A percentile compares a stretch with the other conserved stretches of the same genome.
Evolutionary conservation across 37 sponge, comb jelly and placozoan species (phyloP).

Genomic region (Axinella damicornis): DNA sequence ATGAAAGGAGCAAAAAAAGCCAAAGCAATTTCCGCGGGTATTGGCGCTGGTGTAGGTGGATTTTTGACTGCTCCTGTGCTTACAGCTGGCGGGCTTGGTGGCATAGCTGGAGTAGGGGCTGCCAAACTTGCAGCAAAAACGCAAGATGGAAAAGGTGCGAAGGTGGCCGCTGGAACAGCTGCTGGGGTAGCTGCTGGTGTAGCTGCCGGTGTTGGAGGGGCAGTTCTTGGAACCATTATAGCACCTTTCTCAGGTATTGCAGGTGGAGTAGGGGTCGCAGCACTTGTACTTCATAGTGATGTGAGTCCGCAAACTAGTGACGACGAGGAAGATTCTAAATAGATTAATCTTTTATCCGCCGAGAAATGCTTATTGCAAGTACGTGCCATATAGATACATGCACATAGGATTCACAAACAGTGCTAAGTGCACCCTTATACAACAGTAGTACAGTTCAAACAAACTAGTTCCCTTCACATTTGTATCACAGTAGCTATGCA

Average conservation of each 20-base stretch:
- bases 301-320: not conserved
- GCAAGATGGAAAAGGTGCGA: not conserved
- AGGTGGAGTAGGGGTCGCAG: not conserved
- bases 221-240: not conserved
- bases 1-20: not conserved
- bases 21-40: not conserved
- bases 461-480: too few relatives aligned
- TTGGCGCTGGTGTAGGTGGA: not conserved
- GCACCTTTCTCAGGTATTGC: too few relatives aligned
- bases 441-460: too few relatives aligned
- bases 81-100: not conserved
- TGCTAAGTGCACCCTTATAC: too few relatives aligned
- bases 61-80: not conserved
- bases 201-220: not conserved
- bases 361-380: too few relatives aligned
- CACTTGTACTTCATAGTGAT: not conserved
- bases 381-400: too few relatives aligned
- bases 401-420: too few relatives aligned
- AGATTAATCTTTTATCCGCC: too few relatives aligned
- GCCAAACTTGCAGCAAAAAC: not conserved
- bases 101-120: not conserved
- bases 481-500: too few relatives aligned
- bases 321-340: not conserved
- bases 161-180: not conserved
- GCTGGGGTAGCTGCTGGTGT: slow-evolving; percentile 3